These are phyloP conservation scores for Neoarius graeffei DNA, from an alignment of 2,113 vertebrate genomes.

Conservation along the genomic window DNA sequence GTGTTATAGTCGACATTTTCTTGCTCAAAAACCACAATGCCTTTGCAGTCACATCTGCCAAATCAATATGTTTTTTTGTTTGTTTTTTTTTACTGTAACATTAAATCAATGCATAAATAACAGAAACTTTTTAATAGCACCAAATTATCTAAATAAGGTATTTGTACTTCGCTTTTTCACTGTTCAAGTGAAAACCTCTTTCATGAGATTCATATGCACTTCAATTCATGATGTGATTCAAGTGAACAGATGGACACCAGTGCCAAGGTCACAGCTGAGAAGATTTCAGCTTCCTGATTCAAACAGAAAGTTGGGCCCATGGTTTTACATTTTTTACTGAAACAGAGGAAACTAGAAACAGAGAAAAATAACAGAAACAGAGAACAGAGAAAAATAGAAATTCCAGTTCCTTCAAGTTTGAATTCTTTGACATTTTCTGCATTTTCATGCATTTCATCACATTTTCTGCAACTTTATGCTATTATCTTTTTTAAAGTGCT, in stretches of 20 bases:
- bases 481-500: too few relatives aligned
- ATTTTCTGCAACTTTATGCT: not conserved
- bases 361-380: not conserved
- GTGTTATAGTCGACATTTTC: too few relatives aligned
- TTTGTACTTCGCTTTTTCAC: not conserved
- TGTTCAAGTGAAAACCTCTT: not conserved
- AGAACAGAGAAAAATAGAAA: not conserved
- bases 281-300: not conserved
- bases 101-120: not conserved
- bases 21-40: too few relatives aligned
- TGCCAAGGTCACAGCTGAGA: not conserved
- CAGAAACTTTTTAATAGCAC: not conserved
- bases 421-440: not conserved
- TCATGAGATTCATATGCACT: not conserved
- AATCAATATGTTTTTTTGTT: too few relatives aligned
- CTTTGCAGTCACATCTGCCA: too few relatives aligned
- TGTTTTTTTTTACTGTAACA: not conserved
- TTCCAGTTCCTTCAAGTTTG: not conserved
- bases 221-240: not conserved
- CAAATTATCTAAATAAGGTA: not conserved
- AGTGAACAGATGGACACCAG: not conserved
- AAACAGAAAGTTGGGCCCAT: not conserved
- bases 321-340: too few relatives aligned
- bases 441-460: not conserved
- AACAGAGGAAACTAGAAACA: not conserved